Evolutionary conservation across 2,888 invertebrate species (phyloP), one percentile per base, ranked within the genome.

Genomic region (Icerya purchasi): DNA sequence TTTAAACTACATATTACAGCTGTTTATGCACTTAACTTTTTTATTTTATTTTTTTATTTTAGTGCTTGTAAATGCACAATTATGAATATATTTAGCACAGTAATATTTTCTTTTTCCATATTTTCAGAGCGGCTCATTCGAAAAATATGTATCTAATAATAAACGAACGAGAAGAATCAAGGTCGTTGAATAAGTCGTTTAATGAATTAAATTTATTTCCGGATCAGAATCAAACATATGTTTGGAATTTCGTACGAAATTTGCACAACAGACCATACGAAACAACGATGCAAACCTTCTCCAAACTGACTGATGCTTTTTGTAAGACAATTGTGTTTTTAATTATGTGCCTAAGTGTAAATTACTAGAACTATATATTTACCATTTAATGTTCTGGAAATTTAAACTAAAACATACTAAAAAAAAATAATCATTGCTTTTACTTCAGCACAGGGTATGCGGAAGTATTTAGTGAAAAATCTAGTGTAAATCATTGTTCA

Each of bases 251-350:
- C 66, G 72, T 79, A 22, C 75, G 74, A 65, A 78, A 77, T 68
- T 72, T 79, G 60, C 78, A 77, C 64, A 74, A 79, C 61, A 77
- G 86, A 68, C 90, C 92, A 0, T 86, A 86, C 68, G 85, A 84
- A 68, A 83, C 87, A 1, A 85, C 90, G 0, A 71, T 89, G 75
- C 86, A 85, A 67, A 84, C 88, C 1, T 88, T 92, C 72, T 83
- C 88, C 22, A 90, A 89, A 73, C 78, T 92, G 22, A 84, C 87
- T 14, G 84, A 86, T 72, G 83, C 84, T 68, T 80, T 79, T 66
- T 71, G 79, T 75, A 76, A 78, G 72, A 74, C 50, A 64, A 59
- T 56, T 56, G 63, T 51, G 51, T 56, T 53, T 55, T 50, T 56
- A 36, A 22, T 21, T n/a, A 49, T 57, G 53, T 58, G 24, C 51